Evolutionary conservation across 2,797 vertebrate genomes (phyloP).

Genomic region (Acanthiza pusilla): DNA sequence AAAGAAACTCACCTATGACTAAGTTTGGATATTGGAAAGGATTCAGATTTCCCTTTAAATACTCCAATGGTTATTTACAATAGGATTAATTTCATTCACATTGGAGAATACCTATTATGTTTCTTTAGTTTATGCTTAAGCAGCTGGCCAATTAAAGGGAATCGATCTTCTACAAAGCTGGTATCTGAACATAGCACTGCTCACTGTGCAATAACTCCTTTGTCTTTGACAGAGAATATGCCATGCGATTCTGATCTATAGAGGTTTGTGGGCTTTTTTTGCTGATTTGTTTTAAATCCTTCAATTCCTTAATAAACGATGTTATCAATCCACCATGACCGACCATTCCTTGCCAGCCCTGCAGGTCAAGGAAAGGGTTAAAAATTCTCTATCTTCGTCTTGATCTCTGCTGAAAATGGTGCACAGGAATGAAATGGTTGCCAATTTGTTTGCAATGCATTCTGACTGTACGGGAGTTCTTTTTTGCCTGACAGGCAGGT

Average conservation of each 20-base stretch:
- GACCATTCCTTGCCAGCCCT: neutral
- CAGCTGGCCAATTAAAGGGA: constrained; percentile 56
- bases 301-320: neutral
- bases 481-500: constrained; percentile 91
- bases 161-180: constrained; percentile 34
- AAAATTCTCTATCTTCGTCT: constrained; percentile 59
- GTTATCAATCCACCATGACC: neutral
- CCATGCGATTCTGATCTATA: neutral
- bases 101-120: constrained; percentile 38
- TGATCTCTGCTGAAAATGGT: constrained; percentile 71
- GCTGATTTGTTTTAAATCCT: neutral
- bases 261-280: accelerated
- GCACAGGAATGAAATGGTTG: constrained; percentile 81
- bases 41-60: constrained; percentile 19
- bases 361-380: constrained; percentile 58
- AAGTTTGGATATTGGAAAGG: neutral
- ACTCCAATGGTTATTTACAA: constrained; percentile 38
- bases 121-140: constrained; percentile 48
- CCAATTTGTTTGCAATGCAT: constrained; percentile 87
- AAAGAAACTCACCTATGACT: neutral
- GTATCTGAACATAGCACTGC: neutral
- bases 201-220: constrained; percentile 15
- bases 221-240: neutral
- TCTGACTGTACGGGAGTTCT: constrained; percentile 86
- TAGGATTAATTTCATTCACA: constrained; percentile 62